These are phyloP conservation scores for Heliopora coerulea DNA, from an alignment of 92 coral and sea anemone species.

Conservation along the genomic window DNA sequence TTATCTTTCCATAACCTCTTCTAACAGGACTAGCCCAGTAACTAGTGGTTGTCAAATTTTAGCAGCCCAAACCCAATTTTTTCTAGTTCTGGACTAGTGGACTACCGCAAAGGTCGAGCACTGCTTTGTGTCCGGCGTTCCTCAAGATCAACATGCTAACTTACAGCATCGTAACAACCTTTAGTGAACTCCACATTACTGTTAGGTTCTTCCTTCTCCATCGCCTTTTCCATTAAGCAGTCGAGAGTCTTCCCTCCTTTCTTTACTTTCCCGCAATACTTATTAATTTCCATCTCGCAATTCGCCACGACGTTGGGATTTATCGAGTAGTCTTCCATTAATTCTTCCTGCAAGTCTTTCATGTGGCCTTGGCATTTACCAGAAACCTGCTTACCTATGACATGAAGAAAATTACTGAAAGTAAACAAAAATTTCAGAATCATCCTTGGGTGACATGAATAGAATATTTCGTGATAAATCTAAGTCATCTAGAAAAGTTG, in stretches of 20 bases:
- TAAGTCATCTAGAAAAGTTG: no score
- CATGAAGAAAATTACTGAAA: not conserved
- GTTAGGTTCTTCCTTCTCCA: constrained; percentile 52
- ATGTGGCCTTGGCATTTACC: constrained; percentile 84
- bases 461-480: no score
- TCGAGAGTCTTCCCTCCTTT: constrained; percentile 88
- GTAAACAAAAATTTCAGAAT: no score
- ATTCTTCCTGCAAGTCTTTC: constrained; percentile 73
- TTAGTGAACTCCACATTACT: constrained; percentile 35
- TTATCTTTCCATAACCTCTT: no score
- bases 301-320: constrained; percentile 80
- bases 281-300: constrained; percentile 71
- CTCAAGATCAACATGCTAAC: no score
- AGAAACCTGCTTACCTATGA: constrained; percentile 61
- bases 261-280: constrained; percentile 58
- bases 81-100: no score
- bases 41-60: no score
- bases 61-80: no score
- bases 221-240: constrained; percentile 89
- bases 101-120: no score
- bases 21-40: no score
- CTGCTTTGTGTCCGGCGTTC: no score
- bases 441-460: no score
- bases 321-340: constrained; percentile 90
- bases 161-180: constrained; percentile 72